Conservation (phyloP, 2,888 invertebrate genomes). For the Opisthograptis luteolata region DNA sequence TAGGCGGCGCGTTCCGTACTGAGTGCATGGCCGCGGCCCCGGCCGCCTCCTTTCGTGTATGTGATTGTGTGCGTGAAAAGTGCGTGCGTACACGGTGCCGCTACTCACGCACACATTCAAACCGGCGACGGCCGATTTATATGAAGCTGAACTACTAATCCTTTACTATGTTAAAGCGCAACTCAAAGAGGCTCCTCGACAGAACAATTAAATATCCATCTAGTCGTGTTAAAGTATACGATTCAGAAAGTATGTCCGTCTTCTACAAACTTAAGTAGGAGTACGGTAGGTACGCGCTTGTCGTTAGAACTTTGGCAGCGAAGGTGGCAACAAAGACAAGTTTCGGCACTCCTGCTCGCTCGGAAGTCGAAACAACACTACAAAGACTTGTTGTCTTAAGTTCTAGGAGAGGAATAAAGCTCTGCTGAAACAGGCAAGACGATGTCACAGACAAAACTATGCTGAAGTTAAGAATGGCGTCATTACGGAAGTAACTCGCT, state of each 20-base stretch:
- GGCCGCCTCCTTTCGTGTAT: too few species aligned
- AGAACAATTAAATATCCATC: background rate
- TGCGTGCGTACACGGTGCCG: too few species aligned
- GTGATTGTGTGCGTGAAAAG: too few species aligned
- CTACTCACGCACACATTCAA: too few species aligned
- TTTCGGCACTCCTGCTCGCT: background rate
- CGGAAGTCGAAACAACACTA: slow-evolving; percentile 1
- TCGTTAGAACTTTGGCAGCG: slow-evolving; percentile 3
- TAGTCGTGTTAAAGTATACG: background rate
- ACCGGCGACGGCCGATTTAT: too few species aligned
- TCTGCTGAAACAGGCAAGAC: background rate
- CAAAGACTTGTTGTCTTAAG: background rate
- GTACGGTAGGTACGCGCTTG: background rate
- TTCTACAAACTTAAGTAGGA: background rate
- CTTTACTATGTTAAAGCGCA: too few species aligned
- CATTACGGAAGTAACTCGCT: background rate
- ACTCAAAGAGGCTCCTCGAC: too few species aligned
- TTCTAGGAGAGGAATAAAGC: background rate
- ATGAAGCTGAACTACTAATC: too few species aligned
- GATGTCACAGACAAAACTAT: too few species aligned
- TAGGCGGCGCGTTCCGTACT: too few species aligned
- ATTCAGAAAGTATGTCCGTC: background rate
- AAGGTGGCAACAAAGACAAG: slow-evolving; percentile 9
- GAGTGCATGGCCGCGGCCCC: too few species aligned
- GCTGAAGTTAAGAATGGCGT: too few species aligned